Evolutionary conservation across 2,888 invertebrate genomes (phyloP).

Genomic region (Crossocerus cetratus): DNA sequence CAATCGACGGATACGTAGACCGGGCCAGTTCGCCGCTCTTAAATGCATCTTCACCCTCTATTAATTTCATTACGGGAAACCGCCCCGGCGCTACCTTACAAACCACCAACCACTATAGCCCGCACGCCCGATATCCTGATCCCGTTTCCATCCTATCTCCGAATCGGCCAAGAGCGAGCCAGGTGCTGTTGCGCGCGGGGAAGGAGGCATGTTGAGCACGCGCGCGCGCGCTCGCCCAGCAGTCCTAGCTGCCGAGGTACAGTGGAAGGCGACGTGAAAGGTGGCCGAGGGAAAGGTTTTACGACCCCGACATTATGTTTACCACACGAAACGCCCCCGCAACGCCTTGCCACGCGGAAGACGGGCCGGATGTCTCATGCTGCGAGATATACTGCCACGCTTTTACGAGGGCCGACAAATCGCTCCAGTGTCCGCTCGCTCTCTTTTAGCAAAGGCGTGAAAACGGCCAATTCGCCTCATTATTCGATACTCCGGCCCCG

Average conservation of each 20-base stretch:
- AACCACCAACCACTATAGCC: too few species aligned
- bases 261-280: conserved; percentile 10
- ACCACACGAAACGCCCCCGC: conserved; percentile 72
- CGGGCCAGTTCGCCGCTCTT: background rate
- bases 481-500: conserved; percentile 41
- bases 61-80: background rate
- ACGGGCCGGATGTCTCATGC: conserved; percentile 72
- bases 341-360: conserved; percentile 49
- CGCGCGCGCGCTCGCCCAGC: conserved; percentile 45
- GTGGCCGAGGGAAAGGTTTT: conserved; percentile 45
- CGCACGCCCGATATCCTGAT: background rate
- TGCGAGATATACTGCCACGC: conserved; percentile 64
- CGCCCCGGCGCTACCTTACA: too few species aligned
- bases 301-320: conserved; percentile 63
- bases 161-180: conserved; percentile 30
- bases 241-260: conserved; percentile 24
- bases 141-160: background rate
- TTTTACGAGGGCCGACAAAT: conserved; percentile 59
- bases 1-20: background rate
- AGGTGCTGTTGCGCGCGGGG: conserved; percentile 32
- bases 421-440: conserved; percentile 19
- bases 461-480: conserved; percentile 46
- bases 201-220: conserved; percentile 41
- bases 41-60: conserved; percentile 3
- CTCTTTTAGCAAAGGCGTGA: conserved; percentile 41